Evolutionary conservation across 53 echinoderm and acorn worm species (phyloP).

Genomic region (Luidia sarsii): DNA sequence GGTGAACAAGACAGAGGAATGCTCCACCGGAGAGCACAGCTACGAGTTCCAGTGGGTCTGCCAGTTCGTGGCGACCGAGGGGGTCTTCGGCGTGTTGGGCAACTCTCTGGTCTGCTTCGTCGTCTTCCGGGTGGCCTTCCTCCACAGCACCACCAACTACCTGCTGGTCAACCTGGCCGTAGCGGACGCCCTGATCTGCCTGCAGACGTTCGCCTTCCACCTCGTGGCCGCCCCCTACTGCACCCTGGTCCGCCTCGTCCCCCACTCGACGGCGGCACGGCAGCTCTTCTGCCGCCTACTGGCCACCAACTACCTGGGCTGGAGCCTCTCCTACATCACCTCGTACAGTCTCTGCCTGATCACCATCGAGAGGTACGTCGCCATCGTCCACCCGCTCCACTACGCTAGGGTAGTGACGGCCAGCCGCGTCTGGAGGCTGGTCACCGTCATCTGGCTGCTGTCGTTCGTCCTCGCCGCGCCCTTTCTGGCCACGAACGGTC

Average conservation of each 20-base stretch:
- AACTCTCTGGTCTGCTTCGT: conserved; percentile 35
- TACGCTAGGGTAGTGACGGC: conserved; percentile 1
- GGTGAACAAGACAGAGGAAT: no score
- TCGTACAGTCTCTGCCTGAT: conserved; percentile 37
- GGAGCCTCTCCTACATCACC: not conserved
- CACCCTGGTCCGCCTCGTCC: not conserved
- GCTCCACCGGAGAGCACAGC: no score
- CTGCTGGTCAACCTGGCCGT: conserved; percentile 42
- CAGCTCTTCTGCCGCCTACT: conserved; percentile 6
- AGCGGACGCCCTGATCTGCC: not conserved
- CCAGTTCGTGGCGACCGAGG: not conserved
- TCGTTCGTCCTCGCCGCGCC: conserved; percentile 1
- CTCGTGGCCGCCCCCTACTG: not conserved
- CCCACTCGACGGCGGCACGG: not conserved
- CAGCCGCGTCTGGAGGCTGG: not conserved
- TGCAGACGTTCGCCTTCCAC: not conserved
- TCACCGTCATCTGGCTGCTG: conserved; percentile 13
- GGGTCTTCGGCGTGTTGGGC: conserved; percentile 10
- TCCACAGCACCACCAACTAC: conserved; percentile 36
- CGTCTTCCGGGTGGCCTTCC: conserved; percentile 15
- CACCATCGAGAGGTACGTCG: conserved; percentile 34
- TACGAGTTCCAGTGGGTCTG: not conserved
- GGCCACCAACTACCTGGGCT: not conserved
- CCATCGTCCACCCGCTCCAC: conserved; percentile 20
- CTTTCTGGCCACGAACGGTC: not conserved